phyloP scores from a whole-genome alignment of 2,113 vertebrate species.

The Nothocercus julius region DNA sequence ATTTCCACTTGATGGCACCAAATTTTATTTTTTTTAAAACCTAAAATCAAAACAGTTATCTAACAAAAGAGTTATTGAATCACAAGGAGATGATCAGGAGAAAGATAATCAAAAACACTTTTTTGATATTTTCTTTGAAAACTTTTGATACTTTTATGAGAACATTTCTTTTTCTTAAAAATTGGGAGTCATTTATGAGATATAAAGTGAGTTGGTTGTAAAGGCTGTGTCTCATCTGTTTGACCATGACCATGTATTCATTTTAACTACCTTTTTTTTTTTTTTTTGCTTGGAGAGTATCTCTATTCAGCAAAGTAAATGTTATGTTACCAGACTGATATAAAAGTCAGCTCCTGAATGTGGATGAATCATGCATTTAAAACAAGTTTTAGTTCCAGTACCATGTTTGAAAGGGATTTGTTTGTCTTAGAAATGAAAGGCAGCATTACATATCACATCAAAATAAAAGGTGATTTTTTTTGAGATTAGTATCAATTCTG shows the following conservation, averaged over 20 bases:
- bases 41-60: background rate
- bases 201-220: background rate
- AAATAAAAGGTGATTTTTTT: background rate
- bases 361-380: background rate
- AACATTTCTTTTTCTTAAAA: background rate
- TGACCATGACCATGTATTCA: background rate
- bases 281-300: background rate
- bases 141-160: background rate
- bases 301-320: background rate
- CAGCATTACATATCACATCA: background rate
- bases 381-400: background rate
- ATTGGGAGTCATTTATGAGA: background rate
- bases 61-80: background rate
- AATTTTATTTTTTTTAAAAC: slow-evolving; percentile 67
- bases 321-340: background rate
- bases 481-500: background rate
- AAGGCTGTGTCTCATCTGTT: background rate
- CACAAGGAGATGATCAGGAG: background rate
- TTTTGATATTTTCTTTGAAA: background rate
- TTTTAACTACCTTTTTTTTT: background rate
- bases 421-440: background rate
- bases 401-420: background rate
- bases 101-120: background rate
- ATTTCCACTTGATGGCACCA: slow-evolving; percentile 78
- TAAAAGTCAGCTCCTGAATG: background rate